These are phyloP conservation scores for Agriopis aurantiaria DNA, from an alignment of 2,888 invertebrate genomes.

Conservation along the genomic window DNA sequence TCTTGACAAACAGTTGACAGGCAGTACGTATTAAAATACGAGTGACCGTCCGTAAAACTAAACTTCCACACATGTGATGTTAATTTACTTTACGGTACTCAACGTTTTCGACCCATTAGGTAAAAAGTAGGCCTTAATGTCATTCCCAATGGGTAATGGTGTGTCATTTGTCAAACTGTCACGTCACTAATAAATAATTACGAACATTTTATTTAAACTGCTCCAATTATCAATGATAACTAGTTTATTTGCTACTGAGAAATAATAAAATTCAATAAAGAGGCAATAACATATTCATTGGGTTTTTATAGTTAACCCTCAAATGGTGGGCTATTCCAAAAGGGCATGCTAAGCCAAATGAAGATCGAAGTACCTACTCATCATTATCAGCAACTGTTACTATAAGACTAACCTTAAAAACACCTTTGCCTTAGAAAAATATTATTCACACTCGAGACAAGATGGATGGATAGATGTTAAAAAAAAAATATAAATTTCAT, in stretches of 20 bases:
- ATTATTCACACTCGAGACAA: too few relatives aligned
- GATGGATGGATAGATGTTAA: background rate
- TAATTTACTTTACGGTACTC: background rate
- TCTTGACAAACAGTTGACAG: too few relatives aligned
- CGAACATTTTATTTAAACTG: slow-evolving; percentile 23
- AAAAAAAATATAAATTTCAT: too few relatives aligned
- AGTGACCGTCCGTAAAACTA: too few relatives aligned
- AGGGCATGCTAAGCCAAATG: background rate
- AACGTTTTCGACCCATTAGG: background rate
- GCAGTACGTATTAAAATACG: too few relatives aligned
- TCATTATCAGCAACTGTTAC: background rate
- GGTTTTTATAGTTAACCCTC: slow-evolving; percentile 70
- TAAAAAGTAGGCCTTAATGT: background rate
- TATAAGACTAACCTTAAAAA: background rate
- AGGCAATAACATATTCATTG: slow-evolving; percentile 72
- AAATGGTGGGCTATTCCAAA: slow-evolving; percentile 55
- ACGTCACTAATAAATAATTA: slow-evolving; percentile 17
- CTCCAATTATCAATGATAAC: slow-evolving; percentile 24
- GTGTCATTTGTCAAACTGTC: slow-evolving; percentile 36
- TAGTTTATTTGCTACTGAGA: slow-evolving; percentile 21
- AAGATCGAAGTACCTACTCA: background rate
- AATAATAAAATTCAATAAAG: slow-evolving; percentile 60
- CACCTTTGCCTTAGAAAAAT: background rate
- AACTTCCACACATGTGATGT: background rate
- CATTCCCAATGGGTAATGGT: slow-evolving; percentile 11